Evolutionary conservation across 2,113 vertebrate species (phyloP).

Genomic region (Balaenoptera acutorostrata): DNA sequence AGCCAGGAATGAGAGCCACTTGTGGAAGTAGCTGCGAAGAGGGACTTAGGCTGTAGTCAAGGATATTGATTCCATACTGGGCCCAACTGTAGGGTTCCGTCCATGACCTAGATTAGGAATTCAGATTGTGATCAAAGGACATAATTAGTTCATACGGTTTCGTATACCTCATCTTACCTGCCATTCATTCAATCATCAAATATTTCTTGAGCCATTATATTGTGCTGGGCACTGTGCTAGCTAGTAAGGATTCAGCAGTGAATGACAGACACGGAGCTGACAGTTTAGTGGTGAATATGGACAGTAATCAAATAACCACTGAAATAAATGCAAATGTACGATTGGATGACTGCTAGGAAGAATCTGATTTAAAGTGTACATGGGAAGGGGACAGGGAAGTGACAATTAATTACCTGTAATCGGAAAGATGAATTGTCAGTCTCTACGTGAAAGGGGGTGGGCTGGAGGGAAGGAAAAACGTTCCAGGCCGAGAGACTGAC

Average conservation of each 20-base stretch:
- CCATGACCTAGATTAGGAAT: slow-evolving; percentile 2
- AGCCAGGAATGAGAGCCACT: background rate
- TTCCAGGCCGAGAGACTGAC: background rate
- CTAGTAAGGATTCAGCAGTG: background rate
- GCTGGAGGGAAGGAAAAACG: background rate
- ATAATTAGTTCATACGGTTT: background rate
- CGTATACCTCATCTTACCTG: slow-evolving; percentile 11
- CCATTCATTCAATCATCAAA: background rate
- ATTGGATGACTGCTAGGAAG: background rate
- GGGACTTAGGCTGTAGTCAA: background rate
- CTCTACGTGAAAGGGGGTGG: background rate
- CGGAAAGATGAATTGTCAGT: background rate
- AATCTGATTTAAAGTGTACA: background rate
- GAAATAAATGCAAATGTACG: background rate
- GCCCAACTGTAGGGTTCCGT: background rate
- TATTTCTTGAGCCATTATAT: slow-evolving; percentile 18
- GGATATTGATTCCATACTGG: slow-evolving; percentile 4
- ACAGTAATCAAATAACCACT: background rate
- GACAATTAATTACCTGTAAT: background rate
- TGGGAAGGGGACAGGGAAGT: background rate
- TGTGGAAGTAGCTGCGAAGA: background rate
- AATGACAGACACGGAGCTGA: background rate
- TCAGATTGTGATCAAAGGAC: slow-evolving; percentile 29
- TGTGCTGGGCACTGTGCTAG: background rate
- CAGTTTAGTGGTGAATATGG: background rate